Percentiles rank a stretch among this genome's conserved stretches.
Evolutionary conservation across 1,140 invertebrate genomes (phyloP).

Genomic region (Drosophila pseudoananassae): DNA sequence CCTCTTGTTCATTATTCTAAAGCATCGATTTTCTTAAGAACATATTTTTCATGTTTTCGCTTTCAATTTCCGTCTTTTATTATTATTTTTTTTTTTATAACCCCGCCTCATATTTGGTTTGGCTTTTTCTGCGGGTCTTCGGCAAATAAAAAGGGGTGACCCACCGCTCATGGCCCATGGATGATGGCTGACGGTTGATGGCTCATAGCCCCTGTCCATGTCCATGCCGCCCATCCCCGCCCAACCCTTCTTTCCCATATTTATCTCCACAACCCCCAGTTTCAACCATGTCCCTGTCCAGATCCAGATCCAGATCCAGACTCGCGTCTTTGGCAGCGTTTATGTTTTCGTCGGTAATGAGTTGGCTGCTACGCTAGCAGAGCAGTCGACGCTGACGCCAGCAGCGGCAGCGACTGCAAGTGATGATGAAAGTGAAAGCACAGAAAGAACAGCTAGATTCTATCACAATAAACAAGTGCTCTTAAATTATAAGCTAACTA

Average conservation of each 20-base stretch:
- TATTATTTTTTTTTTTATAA: slow-evolving; percentile 8
- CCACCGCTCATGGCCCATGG: slow-evolving; percentile 31
- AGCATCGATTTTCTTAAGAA: slow-evolving; percentile 10
- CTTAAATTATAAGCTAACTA: neutral
- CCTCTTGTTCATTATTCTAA: neutral
- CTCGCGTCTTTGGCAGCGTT: slow-evolving; percentile 38
- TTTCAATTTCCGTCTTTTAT: slow-evolving; percentile 52
- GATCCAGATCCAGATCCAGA: slow-evolving; percentile 24
- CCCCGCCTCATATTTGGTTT: slow-evolving; percentile 37
- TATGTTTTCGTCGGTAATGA: slow-evolving; percentile 34
- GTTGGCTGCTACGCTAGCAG: slow-evolving; percentile 24
- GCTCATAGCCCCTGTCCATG: slow-evolving; percentile 7
- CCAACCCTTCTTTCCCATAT: neutral
- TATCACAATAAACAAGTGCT: neutral
- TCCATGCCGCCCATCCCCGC: slow-evolving; percentile 5
- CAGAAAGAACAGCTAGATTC: neutral
- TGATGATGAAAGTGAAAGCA: neutral
- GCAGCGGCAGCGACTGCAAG: slow-evolving; percentile 6
- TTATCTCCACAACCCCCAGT: neutral
- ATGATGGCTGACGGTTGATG: slow-evolving; percentile 24
- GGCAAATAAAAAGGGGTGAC: slow-evolving; percentile 47
- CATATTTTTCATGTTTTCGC: slow-evolving; percentile 49
- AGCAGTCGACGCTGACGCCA: neutral
- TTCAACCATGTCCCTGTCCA: slow-evolving; percentile 19
- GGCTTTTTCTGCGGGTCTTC: slow-evolving; percentile 60